These are phyloP conservation scores for Lasiurus borealis DNA, from an alignment of 2,113 vertebrate genomes.

Conservation along the genomic window DNA sequence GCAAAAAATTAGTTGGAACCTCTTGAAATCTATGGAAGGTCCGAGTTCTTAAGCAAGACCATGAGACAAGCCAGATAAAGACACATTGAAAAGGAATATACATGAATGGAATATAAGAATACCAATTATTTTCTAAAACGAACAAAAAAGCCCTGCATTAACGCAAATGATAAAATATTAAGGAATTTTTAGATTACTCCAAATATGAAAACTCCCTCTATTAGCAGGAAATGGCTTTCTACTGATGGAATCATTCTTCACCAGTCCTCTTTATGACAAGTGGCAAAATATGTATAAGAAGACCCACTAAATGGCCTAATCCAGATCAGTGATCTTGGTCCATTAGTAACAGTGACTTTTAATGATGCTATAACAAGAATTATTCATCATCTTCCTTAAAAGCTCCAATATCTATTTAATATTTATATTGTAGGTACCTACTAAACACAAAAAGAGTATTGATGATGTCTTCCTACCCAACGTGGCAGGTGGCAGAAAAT, in stretches of 20 bases:
- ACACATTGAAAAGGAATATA: background rate
- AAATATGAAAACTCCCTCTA: no score
- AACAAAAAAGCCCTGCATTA: background rate
- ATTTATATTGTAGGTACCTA: constrained; percentile 80
- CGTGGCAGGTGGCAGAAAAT: constrained; percentile 49
- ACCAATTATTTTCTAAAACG: background rate
- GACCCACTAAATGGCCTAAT: background rate
- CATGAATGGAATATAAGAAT: background rate
- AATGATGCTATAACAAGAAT: no score
- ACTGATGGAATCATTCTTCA: background rate
- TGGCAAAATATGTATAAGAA: background rate
- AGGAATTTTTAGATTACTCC: background rate
- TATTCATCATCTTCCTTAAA: background rate
- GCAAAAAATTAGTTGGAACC: background rate
- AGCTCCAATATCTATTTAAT: background rate
- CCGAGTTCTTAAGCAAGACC: constrained; percentile 21
- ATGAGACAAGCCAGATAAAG: background rate
- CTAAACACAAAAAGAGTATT: constrained; percentile 64
- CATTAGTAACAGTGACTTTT: no score
- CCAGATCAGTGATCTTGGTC: background rate
- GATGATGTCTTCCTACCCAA: constrained; percentile 17
- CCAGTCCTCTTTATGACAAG: background rate
- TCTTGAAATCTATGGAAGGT: background rate
- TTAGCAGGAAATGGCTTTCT: constrained; percentile 22
- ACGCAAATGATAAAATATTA: constrained; percentile 30